A percentile compares a stretch with the other conserved stretches of the same genome.
phyloP scores from a whole-genome alignment of 2,113 vertebrate species.

The Diphyllodes magnificus region DNA sequence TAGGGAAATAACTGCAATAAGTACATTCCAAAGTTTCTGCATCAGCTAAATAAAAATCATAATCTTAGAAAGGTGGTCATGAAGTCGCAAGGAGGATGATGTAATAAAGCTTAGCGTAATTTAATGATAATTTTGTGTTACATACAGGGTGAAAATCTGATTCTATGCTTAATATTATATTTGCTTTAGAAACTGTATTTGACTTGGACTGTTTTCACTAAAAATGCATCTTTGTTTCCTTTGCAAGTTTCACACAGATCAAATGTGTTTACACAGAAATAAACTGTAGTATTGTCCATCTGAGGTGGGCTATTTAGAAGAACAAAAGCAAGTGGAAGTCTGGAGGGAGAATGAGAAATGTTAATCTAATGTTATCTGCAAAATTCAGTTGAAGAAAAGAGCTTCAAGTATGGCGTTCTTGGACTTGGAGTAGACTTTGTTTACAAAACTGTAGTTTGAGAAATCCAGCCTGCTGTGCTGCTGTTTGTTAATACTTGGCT shows the following conservation, averaged over 20 bases:
- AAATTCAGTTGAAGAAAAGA: not conserved
- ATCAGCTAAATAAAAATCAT: not conserved
- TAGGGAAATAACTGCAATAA: not conserved
- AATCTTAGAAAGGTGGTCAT: not conserved
- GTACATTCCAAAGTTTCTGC: not conserved
- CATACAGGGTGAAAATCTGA: not conserved
- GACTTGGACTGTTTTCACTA: not conserved
- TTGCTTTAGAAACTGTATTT: not conserved
- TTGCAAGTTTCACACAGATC: not conserved
- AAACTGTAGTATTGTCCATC: not conserved
- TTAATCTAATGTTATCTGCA: not conserved
- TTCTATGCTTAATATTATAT: not conserved
- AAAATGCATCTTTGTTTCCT: not conserved
- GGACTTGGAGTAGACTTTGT: not conserved
- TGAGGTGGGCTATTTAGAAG: not conserved
- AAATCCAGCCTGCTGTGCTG: not conserved
- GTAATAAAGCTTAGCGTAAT: not conserved
- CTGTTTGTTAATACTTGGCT: not conserved
- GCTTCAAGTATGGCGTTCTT: not conserved
- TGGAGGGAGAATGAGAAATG: not conserved
- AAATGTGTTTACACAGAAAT: not conserved
- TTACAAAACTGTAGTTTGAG: not conserved
- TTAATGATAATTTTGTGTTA: not conserved
- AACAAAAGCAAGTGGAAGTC: not conserved
- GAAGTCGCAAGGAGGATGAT: not conserved